Evolutionary conservation across 2,888 invertebrate species (phyloP), one percentile per base, ranked within the genome.

Genomic region (Sinotaia quadrata): DNA sequence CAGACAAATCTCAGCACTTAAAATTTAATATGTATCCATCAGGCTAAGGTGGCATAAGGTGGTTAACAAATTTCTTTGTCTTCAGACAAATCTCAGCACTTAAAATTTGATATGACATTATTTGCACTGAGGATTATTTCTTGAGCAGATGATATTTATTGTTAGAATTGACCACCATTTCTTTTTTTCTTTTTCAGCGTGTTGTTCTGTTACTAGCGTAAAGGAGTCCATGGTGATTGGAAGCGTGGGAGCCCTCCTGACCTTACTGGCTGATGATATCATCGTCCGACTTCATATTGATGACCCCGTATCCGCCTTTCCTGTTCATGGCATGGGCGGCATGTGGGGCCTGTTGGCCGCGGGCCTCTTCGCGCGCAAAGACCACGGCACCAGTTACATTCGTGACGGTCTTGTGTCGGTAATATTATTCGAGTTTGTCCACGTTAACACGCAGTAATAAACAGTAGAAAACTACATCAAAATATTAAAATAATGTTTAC

Each of bases 191-290:
- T 33, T 83, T 57, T 41, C 72, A 86, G 87, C 86, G 54, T 78
- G 80, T 4, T 88, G 87, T 72, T 85, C 84, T 0, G 90, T 97
- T 2, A 95, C 94, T 87, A 91, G 92, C 66, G 93, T 94, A 0
- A 95, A 95, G 95, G 96, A 96, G 85, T 91, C 96, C 0, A 87
- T 97, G 4, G 73, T 96, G 0, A 93, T 97, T 60, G 97, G 97
- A 0, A 89, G 91, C 49, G 89, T 96, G 10, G 97, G 97, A 0
- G 94, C 93, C 0, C 87, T 92, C 2, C 89, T 96, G 34, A 92
- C 93, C 3, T 93, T 94, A 37, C 79, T 91, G 0, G 89, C 91
- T 0, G 93, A 93, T 88, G 94, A 94, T 0, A 83, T 95, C 10
- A 92, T 96, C 75, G 95, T 96, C 87, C 91, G 89, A 84, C 83